Evolutionary conservation across 2,113 vertebrate species (phyloP), one percentile per base, ranked within the genome.

Genomic region (Sterna hirundo): DNA sequence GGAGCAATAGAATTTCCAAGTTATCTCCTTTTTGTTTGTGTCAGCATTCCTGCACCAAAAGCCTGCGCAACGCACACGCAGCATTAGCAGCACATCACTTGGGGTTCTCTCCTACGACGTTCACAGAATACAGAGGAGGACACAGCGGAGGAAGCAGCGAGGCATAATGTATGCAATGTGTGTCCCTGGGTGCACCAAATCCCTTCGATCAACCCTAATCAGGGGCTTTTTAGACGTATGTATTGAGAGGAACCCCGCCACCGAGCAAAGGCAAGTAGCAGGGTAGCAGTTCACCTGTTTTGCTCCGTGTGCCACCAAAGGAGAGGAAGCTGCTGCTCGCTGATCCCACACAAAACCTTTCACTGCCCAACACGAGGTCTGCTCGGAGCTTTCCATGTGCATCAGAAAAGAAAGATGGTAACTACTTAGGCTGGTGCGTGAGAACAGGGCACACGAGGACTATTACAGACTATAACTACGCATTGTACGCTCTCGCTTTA

Each of bases 1-100:
- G 60, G 27, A 97, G 94, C 86, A 97, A 93, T 89, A 93, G 95
- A 97, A 95, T 97, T 96, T 96, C 97, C 97, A 97, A 89, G 49
- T 97, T 96, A 97, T 97, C 97, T 98, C 96, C 90, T 92, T 96
- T 98, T 70, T 95, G 95, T 97, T 97, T 95, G 95, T 96, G 95
- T 97, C 97, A 97, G 96, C 97, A 97, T 96, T 94, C 91, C 92
- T 88, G 84, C 47, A 83, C 82, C 91, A 61, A 95, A 66, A 77
- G 93, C 77, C 91, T n/a, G 66, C 6, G 36, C 54, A 36, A 76
- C 9, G 40, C 83, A 21, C 30, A 57, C 64, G 16, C 62, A 83
- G 66, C 49, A 4, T 54, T 36, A 80, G 82, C 75, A 94, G 38
- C 64, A 52, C 44, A n/a, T 72, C 83, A 21, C 86, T 44, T 30